phyloP scores from a whole-genome alignment of 1,140 invertebrate species.

The Trinorchestia longiramus region DNA sequence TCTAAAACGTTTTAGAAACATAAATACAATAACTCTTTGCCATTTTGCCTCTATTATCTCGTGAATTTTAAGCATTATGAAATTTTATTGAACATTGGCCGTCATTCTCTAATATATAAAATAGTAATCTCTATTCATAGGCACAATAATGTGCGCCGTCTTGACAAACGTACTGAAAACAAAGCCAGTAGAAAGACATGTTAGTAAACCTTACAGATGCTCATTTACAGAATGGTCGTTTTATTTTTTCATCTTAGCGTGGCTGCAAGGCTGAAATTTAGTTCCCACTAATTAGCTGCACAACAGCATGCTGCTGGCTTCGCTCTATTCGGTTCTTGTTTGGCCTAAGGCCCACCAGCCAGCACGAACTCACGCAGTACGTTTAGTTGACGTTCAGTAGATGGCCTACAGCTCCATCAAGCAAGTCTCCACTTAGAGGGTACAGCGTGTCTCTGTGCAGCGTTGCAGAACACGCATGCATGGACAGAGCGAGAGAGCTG shows the following conservation, averaged over 20 bases:
- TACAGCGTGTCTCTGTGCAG: background rate
- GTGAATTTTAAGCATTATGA: background rate
- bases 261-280: background rate
- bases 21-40: background rate
- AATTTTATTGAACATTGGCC: background rate
- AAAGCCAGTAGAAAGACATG: background rate
- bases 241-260: background rate
- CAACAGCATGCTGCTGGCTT: slow-evolving; percentile 11
- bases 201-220: background rate
- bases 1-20: background rate
- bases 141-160: background rate
- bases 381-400: background rate
- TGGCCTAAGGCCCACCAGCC: background rate
- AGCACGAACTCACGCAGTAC: background rate
- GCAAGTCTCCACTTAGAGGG: background rate
- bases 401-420: background rate
- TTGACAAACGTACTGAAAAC: background rate
- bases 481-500: no score
- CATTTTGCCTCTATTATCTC: background rate
- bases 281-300: background rate
- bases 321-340: background rate
- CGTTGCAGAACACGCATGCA: background rate
- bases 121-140: background rate
- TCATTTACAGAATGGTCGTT: background rate
- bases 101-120: no score